A percentile compares a stretch with the other conserved stretches of the same genome.
Conservation (phyloP, 35 echinoderm and acorn worm genomes). For the Heliocidaris erythrogramma region DNA sequence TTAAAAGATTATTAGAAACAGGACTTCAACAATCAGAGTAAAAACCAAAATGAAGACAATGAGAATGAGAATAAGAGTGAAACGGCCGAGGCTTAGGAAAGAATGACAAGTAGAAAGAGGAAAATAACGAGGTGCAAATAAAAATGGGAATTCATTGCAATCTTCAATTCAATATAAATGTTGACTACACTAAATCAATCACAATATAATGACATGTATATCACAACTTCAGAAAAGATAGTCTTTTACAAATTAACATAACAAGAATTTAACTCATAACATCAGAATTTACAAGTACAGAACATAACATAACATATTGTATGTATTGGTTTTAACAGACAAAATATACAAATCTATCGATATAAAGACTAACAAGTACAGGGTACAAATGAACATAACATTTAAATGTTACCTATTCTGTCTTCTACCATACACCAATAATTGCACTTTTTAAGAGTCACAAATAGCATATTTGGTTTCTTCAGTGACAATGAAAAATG, state of each 20-base stretch:
- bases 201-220: background rate
- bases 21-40: background rate
- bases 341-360: background rate
- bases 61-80: too few species aligned
- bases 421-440: background rate
- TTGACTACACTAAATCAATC: background rate
- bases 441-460: background rate
- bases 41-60: background rate
- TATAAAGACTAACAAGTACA: background rate
- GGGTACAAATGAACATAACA: background rate
- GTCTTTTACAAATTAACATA: background rate
- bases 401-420: too few species aligned
- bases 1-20: too few species aligned
- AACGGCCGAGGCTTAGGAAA: too few species aligned
- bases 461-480: slow-evolving; percentile 10
- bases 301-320: background rate
- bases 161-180: background rate
- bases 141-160: background rate
- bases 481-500: background rate
- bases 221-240: background rate
- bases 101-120: background rate
- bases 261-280: background rate
- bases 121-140: background rate
- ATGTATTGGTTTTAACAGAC: background rate
- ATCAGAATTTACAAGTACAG: background rate